Percentiles rank a stretch among this genome's conserved stretches.
Evolutionary conservation across 2,113 vertebrate species (phyloP).

Genomic region (Sturnira hondurensis): DNA sequence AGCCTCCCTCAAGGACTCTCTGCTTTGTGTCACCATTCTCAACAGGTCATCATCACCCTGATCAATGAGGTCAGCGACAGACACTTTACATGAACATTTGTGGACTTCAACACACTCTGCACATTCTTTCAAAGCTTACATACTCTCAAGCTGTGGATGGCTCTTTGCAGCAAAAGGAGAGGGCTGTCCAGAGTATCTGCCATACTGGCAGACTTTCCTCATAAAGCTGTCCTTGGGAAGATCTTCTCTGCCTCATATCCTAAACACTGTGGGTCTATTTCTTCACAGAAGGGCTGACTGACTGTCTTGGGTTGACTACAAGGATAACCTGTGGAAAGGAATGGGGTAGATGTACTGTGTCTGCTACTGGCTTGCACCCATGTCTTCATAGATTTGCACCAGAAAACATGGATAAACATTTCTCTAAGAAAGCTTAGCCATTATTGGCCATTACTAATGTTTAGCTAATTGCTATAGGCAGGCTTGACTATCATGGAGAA

Average conservation of each 20-base stretch:
- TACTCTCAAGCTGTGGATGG: no score
- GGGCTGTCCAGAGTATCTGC: background rate
- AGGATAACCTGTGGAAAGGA: background rate
- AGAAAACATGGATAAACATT: background rate
- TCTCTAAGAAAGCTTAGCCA: background rate
- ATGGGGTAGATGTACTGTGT: background rate
- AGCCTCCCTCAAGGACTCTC: background rate
- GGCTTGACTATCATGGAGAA: background rate
- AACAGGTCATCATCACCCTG: background rate
- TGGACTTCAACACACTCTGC: background rate
- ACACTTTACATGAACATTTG: background rate
- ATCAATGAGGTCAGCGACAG: background rate
- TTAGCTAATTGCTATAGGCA: background rate
- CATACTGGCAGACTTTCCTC: background rate
- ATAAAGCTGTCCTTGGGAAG: background rate
- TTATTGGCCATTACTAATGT: background rate
- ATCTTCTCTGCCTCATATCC: background rate
- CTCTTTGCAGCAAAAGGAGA: background rate
- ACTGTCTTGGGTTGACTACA: background rate
- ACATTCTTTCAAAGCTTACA: background rate
- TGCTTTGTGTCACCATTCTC: background rate
- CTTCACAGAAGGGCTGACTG: background rate
- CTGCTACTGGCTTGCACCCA: background rate
- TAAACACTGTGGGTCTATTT: background rate
- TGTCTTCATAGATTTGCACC: background rate